Evolutionary conservation across 1,140 invertebrate species (phyloP).

Genomic region (Heterodera schachtii): DNA sequence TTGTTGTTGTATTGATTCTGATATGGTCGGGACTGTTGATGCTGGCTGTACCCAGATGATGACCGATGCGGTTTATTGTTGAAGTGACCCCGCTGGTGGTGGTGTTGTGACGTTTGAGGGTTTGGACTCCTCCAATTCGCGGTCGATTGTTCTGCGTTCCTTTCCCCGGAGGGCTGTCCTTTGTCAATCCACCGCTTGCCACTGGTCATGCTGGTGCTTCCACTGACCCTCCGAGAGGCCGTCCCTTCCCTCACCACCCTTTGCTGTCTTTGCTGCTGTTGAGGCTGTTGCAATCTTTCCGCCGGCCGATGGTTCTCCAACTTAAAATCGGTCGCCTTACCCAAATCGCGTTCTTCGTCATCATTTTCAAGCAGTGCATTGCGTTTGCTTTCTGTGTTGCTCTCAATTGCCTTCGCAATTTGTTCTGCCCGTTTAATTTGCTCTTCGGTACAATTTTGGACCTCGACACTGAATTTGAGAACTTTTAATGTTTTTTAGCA

Average conservation of each 20-base stretch:
- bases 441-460: neutral
- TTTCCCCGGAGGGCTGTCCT: neutral
- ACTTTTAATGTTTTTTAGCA: neutral
- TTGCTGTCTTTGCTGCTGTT: neutral
- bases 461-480: neutral
- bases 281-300: neutral
- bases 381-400: conserved; percentile 7
- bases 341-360: conserved; percentile 31
- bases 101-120: neutral
- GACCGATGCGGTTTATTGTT: neutral
- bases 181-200: neutral
- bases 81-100: neutral
- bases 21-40: conserved; percentile 1
- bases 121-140: neutral
- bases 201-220: neutral
- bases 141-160: neutral
- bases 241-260: neutral
- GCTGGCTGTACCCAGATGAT: conserved; percentile 2
- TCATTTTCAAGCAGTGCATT: conserved; percentile 29
- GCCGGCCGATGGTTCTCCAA: neutral
- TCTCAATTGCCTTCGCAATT: conserved; percentile 3
- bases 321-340: conserved; percentile 8
- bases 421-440: neutral
- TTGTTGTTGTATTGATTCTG: neutral
- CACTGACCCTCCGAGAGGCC: neutral